These are phyloP conservation scores for Odocoileus hemionus DNA, from an alignment of 2,113 vertebrate genomes.

Conservation along the genomic window DNA sequence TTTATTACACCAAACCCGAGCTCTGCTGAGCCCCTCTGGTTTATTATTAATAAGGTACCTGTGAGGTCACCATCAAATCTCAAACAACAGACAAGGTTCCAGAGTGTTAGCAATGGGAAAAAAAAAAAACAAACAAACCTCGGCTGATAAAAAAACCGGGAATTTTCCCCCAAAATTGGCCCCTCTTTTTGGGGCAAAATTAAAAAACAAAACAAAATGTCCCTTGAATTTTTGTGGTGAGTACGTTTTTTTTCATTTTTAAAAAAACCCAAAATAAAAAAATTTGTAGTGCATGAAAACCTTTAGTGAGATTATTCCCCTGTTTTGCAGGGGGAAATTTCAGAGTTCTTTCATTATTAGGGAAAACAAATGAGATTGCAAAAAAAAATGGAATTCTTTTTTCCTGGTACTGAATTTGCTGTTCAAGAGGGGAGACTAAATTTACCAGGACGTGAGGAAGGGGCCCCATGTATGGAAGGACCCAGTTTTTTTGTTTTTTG, in stretches of 20 bases:
- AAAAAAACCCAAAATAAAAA: constrained; percentile 6
- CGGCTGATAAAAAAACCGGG: background rate
- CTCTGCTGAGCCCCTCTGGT: constrained; percentile 25
- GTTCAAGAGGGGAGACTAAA: background rate
- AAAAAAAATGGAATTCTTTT: background rate
- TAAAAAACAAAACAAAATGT: background rate
- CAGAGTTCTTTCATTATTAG: background rate
- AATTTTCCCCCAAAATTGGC: background rate
- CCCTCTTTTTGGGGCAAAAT: background rate
- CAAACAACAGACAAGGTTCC: constrained; percentile 34
- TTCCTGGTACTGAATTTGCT: background rate
- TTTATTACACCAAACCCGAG: constrained; percentile 52
- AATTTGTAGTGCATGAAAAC: background rate
- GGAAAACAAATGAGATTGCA: background rate
- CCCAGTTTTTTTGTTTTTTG: background rate
- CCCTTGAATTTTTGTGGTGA: background rate
- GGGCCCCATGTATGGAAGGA: background rate
- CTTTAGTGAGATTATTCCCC: background rate
- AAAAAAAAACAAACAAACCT: background rate
- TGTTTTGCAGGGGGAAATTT: background rate
- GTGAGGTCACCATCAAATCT: constrained; percentile 56
- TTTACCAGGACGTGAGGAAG: background rate
- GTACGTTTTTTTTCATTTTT: background rate
- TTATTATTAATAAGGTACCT: constrained; percentile 64
- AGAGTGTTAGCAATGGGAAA: background rate